Evolutionary conservation across 1,140 invertebrate species (phyloP).

Genomic region (Apolygus lucorum): DNA sequence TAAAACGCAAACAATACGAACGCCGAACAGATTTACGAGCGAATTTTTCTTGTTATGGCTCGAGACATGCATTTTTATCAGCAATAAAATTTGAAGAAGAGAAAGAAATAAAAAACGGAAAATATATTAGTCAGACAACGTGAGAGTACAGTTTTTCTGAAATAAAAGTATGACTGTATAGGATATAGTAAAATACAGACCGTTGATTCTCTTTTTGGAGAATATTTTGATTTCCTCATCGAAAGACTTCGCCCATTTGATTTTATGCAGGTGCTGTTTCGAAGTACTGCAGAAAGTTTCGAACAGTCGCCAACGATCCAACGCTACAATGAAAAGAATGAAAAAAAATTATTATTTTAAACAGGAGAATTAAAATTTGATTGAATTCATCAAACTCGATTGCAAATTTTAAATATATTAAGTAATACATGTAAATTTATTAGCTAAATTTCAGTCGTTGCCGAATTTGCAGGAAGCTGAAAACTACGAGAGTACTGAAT

Average conservation of each 20-base stretch:
- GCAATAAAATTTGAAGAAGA: too few relatives aligned
- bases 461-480: background rate
- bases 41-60: too few relatives aligned
- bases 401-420: background rate
- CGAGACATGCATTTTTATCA: too few relatives aligned
- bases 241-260: conserved; percentile 18
- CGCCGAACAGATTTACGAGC: too few relatives aligned
- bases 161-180: too few relatives aligned
- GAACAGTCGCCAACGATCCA: conserved; percentile 10
- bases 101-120: too few relatives aligned
- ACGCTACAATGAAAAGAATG: conserved; percentile 4
- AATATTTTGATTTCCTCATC: conserved; percentile 26
- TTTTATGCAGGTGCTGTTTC: background rate
- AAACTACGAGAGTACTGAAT: background rate
- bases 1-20: too few relatives aligned
- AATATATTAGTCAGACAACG: too few relatives aligned
- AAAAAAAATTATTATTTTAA: background rate
- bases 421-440: background rate
- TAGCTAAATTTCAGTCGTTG: background rate
- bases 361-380: background rate
- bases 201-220: conserved; percentile 38
- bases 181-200: conserved; percentile 39
- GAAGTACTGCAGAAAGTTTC: conserved; percentile 4
- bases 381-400: background rate
- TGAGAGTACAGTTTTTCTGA: too few relatives aligned